phyloP scores from a whole-genome alignment of 2,113 vertebrate species.

The Halcyon senegalensis region DNA sequence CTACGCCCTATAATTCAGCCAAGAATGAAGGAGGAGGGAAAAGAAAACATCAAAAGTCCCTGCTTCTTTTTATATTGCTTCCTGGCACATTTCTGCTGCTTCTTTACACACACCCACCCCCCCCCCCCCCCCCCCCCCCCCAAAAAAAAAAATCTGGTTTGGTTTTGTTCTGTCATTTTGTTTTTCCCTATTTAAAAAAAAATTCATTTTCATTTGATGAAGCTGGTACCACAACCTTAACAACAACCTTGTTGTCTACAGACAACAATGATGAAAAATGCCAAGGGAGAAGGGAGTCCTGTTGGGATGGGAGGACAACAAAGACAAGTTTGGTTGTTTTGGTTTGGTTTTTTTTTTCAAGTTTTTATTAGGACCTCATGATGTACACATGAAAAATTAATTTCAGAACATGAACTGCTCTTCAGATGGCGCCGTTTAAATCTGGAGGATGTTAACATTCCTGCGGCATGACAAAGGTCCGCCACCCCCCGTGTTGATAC shows the following conservation, averaged over 20 bases:
- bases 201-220: not conserved
- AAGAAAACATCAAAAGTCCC: constrained; percentile 47
- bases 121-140: not conserved
- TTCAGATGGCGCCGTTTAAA: constrained; percentile 40
- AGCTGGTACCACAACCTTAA: constrained; percentile 22
- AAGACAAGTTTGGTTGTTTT: not conserved
- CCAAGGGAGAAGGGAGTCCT: not conserved
- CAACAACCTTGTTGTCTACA: constrained; percentile 6
- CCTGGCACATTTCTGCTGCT: constrained; percentile 34
- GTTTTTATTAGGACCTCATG: constrained; percentile 64
- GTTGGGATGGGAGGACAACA: not conserved
- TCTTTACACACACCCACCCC: not conserved
- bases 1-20: constrained; percentile 43
- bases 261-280: not conserved
- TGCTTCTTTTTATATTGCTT: constrained; percentile 43
- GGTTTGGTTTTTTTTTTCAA: not conserved
- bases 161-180: not conserved
- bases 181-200: not conserved
- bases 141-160: not conserved
- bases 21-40: constrained; percentile 25
- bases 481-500: not conserved
- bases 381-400: constrained; percentile 66
- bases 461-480: constrained; percentile 31
- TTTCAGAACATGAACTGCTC: constrained; percentile 50
- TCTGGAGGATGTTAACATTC: constrained; percentile 55